Conservation (phyloP, 2,797 vertebrate species). For the Columba guinea region DNA sequence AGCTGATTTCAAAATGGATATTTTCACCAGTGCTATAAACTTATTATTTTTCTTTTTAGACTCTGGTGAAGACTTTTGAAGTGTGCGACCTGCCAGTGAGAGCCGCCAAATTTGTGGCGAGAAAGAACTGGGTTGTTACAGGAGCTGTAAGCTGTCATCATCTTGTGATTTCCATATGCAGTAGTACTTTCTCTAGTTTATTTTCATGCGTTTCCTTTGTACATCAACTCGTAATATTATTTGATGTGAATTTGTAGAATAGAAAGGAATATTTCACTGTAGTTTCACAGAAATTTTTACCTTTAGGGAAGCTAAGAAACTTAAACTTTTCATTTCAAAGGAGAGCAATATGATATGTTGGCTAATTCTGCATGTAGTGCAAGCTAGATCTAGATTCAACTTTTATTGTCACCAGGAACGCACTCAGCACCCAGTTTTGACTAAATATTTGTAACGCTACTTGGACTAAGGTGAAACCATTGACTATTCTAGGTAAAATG, state of each 20-base stretch:
- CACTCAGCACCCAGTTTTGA: neutral
- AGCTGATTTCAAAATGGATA: neutral
- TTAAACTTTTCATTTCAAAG: neutral
- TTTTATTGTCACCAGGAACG: neutral
- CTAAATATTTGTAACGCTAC: neutral
- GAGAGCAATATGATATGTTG: neutral
- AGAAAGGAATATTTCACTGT: neutral
- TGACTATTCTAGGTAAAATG: neutral
- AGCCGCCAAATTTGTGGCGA: constrained; percentile 96
- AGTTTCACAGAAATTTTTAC: neutral
- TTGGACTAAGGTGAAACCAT: neutral
- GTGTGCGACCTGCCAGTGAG: constrained; percentile 96
- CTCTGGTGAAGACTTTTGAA: constrained; percentile 98
- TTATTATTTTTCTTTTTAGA: constrained; percentile 77
- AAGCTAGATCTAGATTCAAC: neutral
- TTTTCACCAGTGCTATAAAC: neutral
- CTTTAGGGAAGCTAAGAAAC: neutral
- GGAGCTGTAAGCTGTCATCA: constrained; percentile 87
- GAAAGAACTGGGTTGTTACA: constrained; percentile 98
- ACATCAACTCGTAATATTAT: neutral
- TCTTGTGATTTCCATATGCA: neutral
- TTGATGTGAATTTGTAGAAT: neutral
- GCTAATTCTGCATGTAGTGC: neutral
- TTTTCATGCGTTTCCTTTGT: neutral
- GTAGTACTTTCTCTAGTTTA: neutral